These are phyloP conservation scores for Phengaris arion DNA, from an alignment of 2,888 invertebrate genomes.

Conservation along the genomic window DNA sequence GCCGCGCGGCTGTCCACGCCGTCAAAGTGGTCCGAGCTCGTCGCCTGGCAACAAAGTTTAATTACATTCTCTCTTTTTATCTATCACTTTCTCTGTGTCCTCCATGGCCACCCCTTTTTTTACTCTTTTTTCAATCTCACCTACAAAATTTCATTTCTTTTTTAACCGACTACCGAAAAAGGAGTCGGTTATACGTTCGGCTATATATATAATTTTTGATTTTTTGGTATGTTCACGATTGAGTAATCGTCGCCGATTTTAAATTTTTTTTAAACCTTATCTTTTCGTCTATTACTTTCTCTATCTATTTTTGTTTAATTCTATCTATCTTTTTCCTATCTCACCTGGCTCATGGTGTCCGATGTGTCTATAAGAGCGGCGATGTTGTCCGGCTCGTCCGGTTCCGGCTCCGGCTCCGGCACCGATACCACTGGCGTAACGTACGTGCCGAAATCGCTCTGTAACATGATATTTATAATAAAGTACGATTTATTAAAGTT, in stretches of 20 bases:
- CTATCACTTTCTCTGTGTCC: too few relatives aligned
- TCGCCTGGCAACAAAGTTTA: conserved; percentile 44
- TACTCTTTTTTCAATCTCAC: too few relatives aligned
- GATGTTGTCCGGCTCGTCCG: conserved; percentile 79
- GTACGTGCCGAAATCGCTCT: conserved; percentile 95
- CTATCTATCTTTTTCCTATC: background rate
- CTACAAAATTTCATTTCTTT: too few relatives aligned
- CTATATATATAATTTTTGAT: too few relatives aligned
- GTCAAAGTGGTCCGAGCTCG: conserved; percentile 58
- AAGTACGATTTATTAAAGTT: background rate
- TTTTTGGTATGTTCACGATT: too few relatives aligned
- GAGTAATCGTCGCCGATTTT: too few relatives aligned
- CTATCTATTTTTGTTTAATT: background rate
- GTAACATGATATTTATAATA: conserved; percentile 43
- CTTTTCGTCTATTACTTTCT: too few relatives aligned
- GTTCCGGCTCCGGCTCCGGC: conserved; percentile 84
- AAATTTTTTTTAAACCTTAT: too few relatives aligned
- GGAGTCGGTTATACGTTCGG: too few relatives aligned
- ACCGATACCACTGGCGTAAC: conserved; percentile 95
- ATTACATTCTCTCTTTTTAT: too few relatives aligned
- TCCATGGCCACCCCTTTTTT: too few relatives aligned
- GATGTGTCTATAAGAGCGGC: conserved; percentile 85
- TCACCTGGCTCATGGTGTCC: conserved; percentile 77
- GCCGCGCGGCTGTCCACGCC: conserved; percentile 56
- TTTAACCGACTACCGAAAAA: too few relatives aligned